Evolutionary conservation across 2,113 vertebrate genomes (phyloP).

Genomic region (Catharus minimus): DNA sequence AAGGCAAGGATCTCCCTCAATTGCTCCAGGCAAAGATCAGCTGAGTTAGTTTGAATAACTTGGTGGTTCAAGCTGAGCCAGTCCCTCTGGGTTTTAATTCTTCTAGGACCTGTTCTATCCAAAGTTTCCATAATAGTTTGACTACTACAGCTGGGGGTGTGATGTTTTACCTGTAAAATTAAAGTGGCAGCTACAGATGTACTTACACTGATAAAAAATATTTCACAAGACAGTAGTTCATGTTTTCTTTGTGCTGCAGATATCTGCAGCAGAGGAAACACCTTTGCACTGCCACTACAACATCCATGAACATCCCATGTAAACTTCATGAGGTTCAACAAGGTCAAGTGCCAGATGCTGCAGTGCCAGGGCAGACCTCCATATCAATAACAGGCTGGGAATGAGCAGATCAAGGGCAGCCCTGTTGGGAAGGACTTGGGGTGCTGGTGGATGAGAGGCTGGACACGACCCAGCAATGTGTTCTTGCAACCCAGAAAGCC

Average conservation of each 20-base stretch:
- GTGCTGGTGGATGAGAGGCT: background rate
- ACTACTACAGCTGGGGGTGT: background rate
- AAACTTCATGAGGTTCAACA: background rate
- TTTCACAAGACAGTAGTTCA: background rate
- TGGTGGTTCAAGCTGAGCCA: background rate
- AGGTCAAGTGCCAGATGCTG: background rate
- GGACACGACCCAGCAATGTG: background rate
- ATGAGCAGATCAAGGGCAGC: background rate
- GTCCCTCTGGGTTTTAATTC: conserved; percentile 3
- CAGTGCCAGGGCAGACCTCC: background rate
- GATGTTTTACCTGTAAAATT: background rate
- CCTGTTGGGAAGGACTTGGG: background rate
- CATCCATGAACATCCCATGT: background rate
- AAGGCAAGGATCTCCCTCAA: background rate
- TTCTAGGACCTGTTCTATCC: background rate
- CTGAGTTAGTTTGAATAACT: background rate
- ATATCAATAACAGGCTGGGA: background rate
- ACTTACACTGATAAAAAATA: background rate
- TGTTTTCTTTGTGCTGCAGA: background rate
- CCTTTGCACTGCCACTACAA: background rate
- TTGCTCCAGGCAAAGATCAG: conserved; percentile 2
- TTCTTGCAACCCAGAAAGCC: background rate
- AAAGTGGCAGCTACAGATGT: background rate
- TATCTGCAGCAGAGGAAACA: background rate
- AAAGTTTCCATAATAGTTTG: background rate